phyloP scores from a whole-genome alignment of 2,113 vertebrate species.

The Camelus bactrianus region DNA sequence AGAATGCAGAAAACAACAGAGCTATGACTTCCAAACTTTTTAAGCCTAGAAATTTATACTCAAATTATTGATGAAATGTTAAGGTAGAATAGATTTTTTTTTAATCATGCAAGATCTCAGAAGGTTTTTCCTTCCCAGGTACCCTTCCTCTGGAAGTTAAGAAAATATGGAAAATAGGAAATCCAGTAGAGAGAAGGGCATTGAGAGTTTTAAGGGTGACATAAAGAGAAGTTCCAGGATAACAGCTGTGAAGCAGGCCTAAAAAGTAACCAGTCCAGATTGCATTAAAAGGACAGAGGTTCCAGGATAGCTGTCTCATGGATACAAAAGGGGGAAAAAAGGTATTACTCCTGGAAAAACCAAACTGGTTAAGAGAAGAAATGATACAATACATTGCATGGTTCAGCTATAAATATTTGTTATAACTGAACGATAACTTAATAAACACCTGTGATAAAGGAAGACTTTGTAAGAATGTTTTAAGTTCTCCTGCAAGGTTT shows the following conservation, averaged over 20 bases:
- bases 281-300: neutral
- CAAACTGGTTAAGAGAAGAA: conserved; percentile 1
- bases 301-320: neutral
- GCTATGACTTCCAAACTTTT: conserved; percentile 12
- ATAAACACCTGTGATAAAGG: conserved; percentile 50
- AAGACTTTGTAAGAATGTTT: conserved; percentile 84
- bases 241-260: neutral
- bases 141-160: conserved; percentile 13
- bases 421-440: conserved; percentile 16
- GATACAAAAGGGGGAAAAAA: neutral
- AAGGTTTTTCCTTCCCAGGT: conserved; percentile 18
- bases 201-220: conserved; percentile 54
- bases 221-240: neutral
- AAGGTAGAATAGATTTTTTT: neutral
- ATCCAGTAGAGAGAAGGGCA: neutral
- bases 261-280: neutral
- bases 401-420: conserved; percentile 28
- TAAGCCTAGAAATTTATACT: conserved; percentile 23
- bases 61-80: conserved; percentile 12
- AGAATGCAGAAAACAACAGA: conserved; percentile 20
- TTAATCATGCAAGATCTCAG: neutral
- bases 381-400: neutral
- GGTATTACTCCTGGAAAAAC: conserved; percentile 8
- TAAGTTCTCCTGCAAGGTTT: conserved; percentile 82
- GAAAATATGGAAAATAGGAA: neutral